Conservation (phyloP, 2,888 invertebrate genomes). For the Tuberolachnus salignus region DNA sequence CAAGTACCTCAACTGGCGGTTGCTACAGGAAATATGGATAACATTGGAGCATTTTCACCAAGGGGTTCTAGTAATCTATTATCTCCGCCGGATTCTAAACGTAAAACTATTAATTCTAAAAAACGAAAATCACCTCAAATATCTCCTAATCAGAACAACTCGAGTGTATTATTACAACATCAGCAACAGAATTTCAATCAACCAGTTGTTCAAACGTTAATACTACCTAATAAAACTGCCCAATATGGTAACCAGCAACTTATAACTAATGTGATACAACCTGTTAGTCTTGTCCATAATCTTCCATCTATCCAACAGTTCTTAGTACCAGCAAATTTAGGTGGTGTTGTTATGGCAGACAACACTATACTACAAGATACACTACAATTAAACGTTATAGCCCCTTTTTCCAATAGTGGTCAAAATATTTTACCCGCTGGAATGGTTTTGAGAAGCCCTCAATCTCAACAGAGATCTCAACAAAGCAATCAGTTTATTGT, state of each 20-base stretch:
- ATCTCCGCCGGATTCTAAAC: conserved; percentile 68
- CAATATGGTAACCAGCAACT: conserved; percentile 68
- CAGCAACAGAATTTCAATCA: conserved; percentile 60
- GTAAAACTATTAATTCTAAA: conserved; percentile 70
- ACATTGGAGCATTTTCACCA: conserved; percentile 59
- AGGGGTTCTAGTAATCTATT: conserved; percentile 64
- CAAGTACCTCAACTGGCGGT: conserved; percentile 72
- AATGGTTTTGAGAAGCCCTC: conserved; percentile 77
- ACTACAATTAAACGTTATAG: conserved; percentile 70
- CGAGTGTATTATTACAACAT: conserved; percentile 59
- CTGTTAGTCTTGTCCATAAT: conserved; percentile 80
- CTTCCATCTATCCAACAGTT: conserved; percentile 83
- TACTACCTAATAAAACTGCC: conserved; percentile 72
- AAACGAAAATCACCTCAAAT: conserved; percentile 76
- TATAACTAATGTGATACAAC: conserved; percentile 69
- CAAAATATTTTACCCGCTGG: conserved; percentile 74
- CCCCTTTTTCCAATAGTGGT: conserved; percentile 71
- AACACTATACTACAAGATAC: conserved; percentile 77
- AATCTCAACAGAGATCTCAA: conserved; percentile 61
- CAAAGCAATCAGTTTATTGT: conserved; percentile 60
- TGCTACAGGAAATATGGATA: conserved; percentile 62
- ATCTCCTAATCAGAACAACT: conserved; percentile 58
- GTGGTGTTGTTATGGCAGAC: conserved; percentile 83
- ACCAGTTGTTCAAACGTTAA: conserved; percentile 75
- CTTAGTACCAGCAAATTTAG: conserved; percentile 79